A percentile compares a stretch with the other conserved stretches of the same genome.
Evolutionary conservation across 1,140 invertebrate species (phyloP).

Genomic region (Odontomachus brunneus): DNA sequence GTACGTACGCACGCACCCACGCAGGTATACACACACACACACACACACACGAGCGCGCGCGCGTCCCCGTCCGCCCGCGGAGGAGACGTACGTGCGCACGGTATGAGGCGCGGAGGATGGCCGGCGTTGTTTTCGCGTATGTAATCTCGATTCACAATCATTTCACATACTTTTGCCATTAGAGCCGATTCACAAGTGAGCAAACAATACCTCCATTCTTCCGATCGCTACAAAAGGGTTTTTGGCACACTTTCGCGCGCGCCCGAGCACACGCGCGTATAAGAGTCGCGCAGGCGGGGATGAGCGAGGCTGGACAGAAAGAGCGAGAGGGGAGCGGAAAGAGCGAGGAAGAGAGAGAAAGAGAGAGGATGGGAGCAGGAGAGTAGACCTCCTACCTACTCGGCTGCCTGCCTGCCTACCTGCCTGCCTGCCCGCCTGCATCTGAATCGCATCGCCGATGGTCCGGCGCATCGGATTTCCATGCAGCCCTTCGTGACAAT

Average conservation of each 20-base stretch:
- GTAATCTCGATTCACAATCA: constrained; percentile 84
- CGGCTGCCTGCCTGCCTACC: constrained; percentile 61
- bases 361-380: constrained; percentile 35
- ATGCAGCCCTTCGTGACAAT: constrained; percentile 74
- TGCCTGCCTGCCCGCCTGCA: constrained; percentile 45
- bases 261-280: constrained; percentile 65
- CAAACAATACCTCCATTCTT: constrained; percentile 82
- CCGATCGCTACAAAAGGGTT: constrained; percentile 78
- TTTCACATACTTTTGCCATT: constrained; percentile 85
- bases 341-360: constrained; percentile 63
- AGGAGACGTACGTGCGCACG: constrained; percentile 30
- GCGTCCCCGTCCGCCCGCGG: background rate
- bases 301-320: constrained; percentile 17
- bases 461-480: constrained; percentile 75
- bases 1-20: constrained; percentile 44
- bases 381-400: constrained; percentile 56
- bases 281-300: constrained; percentile 64
- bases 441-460: constrained; percentile 76
- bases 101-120: constrained; percentile 57
- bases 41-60: constrained; percentile 12
- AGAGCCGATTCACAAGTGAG: constrained; percentile 83
- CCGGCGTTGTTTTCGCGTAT: constrained; percentile 81
- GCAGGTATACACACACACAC: constrained; percentile 31
- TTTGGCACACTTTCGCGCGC: constrained; percentile 80
- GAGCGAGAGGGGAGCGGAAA: background rate